Evolutionary conservation across 2,113 vertebrate species (phyloP).

Genomic region (Lepus timidus): DNA sequence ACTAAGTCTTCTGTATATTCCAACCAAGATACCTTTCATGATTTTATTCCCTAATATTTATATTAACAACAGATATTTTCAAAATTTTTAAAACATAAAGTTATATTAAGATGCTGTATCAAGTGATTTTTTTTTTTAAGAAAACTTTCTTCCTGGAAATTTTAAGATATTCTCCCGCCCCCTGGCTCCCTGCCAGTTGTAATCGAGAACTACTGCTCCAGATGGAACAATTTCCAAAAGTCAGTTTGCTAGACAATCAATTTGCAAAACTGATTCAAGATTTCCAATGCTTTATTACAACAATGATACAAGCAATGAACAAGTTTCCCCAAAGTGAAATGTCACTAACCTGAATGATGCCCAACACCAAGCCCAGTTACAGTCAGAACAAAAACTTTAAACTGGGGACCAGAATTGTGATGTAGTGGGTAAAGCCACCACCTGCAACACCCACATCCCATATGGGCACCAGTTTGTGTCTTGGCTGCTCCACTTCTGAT

Average conservation of each 20-base stretch:
- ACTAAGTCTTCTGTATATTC: not conserved
- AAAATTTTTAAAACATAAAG: conserved; percentile 50
- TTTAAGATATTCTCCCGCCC: not conserved
- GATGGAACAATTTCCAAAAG: not conserved
- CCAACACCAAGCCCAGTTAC: too few species aligned
- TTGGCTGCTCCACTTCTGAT: too few species aligned
- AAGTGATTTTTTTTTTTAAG: not conserved
- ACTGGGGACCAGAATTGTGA: not conserved
- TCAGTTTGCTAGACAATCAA: not conserved
- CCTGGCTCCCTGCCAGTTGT: not conserved
- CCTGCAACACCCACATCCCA: too few species aligned
- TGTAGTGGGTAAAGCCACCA: too few species aligned
- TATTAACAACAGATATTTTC: conserved; percentile 29
- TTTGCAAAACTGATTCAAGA: not conserved
- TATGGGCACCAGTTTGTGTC: too few species aligned
- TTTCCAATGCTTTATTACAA: not conserved
- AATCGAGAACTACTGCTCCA: not conserved
- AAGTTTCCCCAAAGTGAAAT: not conserved
- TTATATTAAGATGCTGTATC: not conserved
- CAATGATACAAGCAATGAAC: not conserved
- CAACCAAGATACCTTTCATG: not conserved
- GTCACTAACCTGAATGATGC: not conserved
- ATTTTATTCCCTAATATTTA: conserved; percentile 17
- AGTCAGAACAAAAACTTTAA: conserved; percentile 28
- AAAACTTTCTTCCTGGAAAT: conserved; percentile 21